A percentile compares a stretch with the other conserved stretches of the same genome.
These are phyloP conservation scores for Amblyjoppa fuscipennis DNA, from an alignment of 2,888 invertebrate species.

Conservation along the genomic window DNA sequence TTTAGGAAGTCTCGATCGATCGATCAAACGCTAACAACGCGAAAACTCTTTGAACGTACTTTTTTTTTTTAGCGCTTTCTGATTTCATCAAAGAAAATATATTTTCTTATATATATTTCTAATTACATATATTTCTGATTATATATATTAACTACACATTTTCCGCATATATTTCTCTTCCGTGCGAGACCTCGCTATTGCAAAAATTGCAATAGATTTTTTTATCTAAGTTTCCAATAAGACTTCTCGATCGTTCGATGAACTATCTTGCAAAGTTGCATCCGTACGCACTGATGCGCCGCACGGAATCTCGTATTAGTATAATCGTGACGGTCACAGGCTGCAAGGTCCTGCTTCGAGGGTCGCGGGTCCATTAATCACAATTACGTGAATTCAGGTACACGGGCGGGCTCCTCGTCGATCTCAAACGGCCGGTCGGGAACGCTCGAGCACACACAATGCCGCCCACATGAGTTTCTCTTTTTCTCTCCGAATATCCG, in stretches of 20 bases:
- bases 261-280: background rate
- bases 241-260: slow-evolving; percentile 3
- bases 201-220: background rate
- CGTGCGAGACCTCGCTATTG: background rate
- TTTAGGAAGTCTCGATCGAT: background rate
- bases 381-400: slow-evolving; percentile 83
- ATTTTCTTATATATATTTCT: background rate
- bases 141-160: background rate
- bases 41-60: background rate
- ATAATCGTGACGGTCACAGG: slow-evolving; percentile 73
- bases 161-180: background rate
- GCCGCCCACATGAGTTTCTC: slow-evolving; percentile 74
- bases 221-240: background rate
- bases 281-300: background rate
- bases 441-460: slow-evolving; percentile 74
- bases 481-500: slow-evolving; percentile 15
- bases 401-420: slow-evolving; percentile 65
- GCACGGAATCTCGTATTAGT: slow-evolving; percentile 16
- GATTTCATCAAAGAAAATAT: background rate
- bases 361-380: slow-evolving; percentile 80
- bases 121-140: background rate
- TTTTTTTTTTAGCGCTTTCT: background rate
- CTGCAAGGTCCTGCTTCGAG: slow-evolving; percentile 70
- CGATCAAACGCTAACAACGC: background rate
- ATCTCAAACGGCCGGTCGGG: slow-evolving; percentile 62